phyloP scores from a whole-genome alignment of 2,888 invertebrate genomes.

The Corbicula japonica region DNA sequence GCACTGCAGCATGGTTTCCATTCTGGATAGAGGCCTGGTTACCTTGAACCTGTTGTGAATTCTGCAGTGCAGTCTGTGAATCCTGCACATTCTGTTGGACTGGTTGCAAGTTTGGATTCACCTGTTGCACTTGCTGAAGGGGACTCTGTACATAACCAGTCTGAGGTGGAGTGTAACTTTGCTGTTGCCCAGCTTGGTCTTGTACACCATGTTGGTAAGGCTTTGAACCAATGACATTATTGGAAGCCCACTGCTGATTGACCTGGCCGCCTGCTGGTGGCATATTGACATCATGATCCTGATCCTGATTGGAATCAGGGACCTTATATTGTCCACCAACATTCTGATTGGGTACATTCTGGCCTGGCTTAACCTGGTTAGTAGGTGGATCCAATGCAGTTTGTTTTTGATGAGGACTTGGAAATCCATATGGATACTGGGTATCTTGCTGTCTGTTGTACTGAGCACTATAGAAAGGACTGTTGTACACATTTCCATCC shows the following conservation, averaged over 20 bases:
- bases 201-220: conserved; percentile 51
- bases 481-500: conserved; percentile 45
- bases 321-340: conserved; percentile 49
- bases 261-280: conserved; percentile 39
- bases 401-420: conserved; percentile 54
- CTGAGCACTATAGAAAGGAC: conserved; percentile 42
- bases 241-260: conserved; percentile 46
- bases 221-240: conserved; percentile 28
- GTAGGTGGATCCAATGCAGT: conserved; percentile 39
- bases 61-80: too few relatives aligned
- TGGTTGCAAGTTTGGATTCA: conserved; percentile 19
- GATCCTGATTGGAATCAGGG: conserved; percentile 57
- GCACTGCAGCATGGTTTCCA: conserved; percentile 24
- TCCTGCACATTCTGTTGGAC: conserved; percentile 24
- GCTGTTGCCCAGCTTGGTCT: conserved; percentile 35
- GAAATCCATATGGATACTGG: conserved; percentile 61
- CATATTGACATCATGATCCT: conserved; percentile 33
- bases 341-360: conserved; percentile 41
- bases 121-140: conserved; percentile 29
- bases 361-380: conserved; percentile 58
- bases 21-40: conserved; percentile 17
- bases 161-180: conserved; percentile 11
- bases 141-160: conserved; percentile 42
- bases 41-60: conserved; percentile 16
- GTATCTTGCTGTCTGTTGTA: conserved; percentile 39